Base-by-base conservation (phyloP, 2,888 invertebrate species). In the Dynastes grantii region DNA sequence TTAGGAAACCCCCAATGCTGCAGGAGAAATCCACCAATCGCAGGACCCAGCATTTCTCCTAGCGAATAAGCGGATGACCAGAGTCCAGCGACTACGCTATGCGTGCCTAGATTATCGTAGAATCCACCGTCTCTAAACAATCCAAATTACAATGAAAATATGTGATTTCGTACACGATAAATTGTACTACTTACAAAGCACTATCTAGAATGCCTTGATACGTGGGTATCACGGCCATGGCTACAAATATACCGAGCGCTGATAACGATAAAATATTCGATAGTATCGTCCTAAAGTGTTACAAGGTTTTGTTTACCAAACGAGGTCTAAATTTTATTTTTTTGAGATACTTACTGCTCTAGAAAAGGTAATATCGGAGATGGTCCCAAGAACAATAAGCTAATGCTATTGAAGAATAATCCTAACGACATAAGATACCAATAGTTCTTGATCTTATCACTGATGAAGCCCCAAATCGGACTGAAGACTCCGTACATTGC, bases 21-120 rank as follows among this genome's bases (percentile, higher is more conserved):
- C 2, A 93, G 89, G 0, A 94, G 86, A 0, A 92, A 89, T 1
- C 94, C 94, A 5, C 94, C 94, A 22, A 93, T 84, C 29, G 92
- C 91, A 0, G 94, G 94, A 0, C 92, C 92, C 32, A 93, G 89
- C 78, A 94, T 93, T 86, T 94, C 94, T 83, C 95, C 95, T 78
- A 94, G 88, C 0, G 94, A 94, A 87, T 94, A 94, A 85, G 93
- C 92, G 81, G 93, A 93, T 0, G 93, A 93, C 94, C 94, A 94
- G 11, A 94, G 90, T 8, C 94, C 95, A 0, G 94, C 94, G 53
- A 95, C 93, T 0, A 94, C 90, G 83, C 94, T 93, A 88, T 94
- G 94, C 0, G 94, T 95, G 2, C 92, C 91, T 58, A 94, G 85
- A 58, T 92, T 92, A 85, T 93, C 93, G 2, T 90, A 90, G 81